Evolutionary conservation across 2,797 vertebrate species (phyloP), one percentile per base, ranked within the genome.

Genomic region (Periparus ater): DNA sequence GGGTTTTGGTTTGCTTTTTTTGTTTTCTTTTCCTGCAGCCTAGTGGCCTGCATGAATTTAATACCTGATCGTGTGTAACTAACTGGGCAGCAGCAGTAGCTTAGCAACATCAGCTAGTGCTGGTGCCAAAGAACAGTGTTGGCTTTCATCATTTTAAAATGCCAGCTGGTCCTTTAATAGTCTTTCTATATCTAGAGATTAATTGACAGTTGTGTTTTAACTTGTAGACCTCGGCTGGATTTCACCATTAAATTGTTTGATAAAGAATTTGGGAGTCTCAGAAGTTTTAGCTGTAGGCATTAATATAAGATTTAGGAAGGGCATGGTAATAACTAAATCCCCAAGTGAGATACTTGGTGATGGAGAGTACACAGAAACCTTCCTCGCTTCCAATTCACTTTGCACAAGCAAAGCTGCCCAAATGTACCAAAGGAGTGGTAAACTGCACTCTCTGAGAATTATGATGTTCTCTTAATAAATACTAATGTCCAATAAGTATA

Each of bases 81-180:
- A 70, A 50, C 50, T 93, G 88, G 89, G 73, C 82, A 81, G 62
- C 25, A 65, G 91, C 77, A 81, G 93, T 91, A 96, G 75, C 91
- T 89, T 89, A 74, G 89, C 77, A 88, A 97, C 96, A 91, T 70
- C 82, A 84, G 91, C 85, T 63, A 48, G 44, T 51, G 58, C 85
- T 47, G 34, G 44, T 96, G 91, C 92, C 78, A 84, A 84, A 91
- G 92, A 85, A 76, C 78, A 62, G 50, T 51, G 27, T 70, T 66
- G 72, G 58, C 72, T 93, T 90, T 93, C 91, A 66, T 88, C 0
- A n/a, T 91, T 90, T 90, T 72, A 57, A 95, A 93, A 92, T 91
- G 87, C 89, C 87, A 89, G 34, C 81, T 96, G 88, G 63, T 91
- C 73, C 78, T 92, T 92, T 89, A 91, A 63, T 85, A 91, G 55